phyloP scores from a whole-genome alignment of 2,797 vertebrate genomes.

The Microctenopoma stevenorrisi region DNA sequence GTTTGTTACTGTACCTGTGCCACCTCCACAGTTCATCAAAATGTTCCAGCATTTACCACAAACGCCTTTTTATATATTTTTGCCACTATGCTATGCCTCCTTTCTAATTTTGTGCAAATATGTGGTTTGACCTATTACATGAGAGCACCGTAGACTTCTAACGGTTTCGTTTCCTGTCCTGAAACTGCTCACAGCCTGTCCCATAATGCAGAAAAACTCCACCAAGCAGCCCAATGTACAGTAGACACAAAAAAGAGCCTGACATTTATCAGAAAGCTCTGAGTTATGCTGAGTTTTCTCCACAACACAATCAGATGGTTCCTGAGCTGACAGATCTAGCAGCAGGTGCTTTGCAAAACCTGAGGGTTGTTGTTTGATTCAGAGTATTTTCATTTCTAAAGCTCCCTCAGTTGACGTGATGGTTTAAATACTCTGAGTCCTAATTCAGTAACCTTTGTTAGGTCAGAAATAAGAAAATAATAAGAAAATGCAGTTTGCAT shows the following conservation, averaged over 20 bases:
- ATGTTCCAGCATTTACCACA: slow-evolving; percentile 30
- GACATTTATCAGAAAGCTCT: background rate
- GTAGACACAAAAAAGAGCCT: background rate
- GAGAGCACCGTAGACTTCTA: slow-evolving; percentile 11
- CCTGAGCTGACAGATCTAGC: slow-evolving; percentile 15
- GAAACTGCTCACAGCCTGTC: background rate
- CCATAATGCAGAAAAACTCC: background rate
- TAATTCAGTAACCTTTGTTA: slow-evolving; percentile 24
- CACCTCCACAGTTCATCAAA: slow-evolving; percentile 1
- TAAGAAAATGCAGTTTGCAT: slow-evolving; percentile 60
- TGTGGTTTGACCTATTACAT: slow-evolving; percentile 46
- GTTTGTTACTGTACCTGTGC: background rate
- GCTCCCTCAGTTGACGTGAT: slow-evolving; percentile 18
- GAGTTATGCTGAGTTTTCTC: background rate
- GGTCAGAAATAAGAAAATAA: slow-evolving; percentile 25
- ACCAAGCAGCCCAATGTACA: background rate
- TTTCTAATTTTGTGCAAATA: slow-evolving; percentile 5
- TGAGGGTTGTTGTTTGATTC: slow-evolving; percentile 21
- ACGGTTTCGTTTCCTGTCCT: slow-evolving; percentile 46
- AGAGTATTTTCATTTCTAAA: slow-evolving; percentile 29
- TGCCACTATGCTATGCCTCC: background rate
- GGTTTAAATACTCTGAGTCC: slow-evolving; percentile 27
- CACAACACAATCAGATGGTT: background rate
- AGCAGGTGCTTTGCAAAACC: slow-evolving; percentile 15
- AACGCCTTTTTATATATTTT: background rate